phyloP scores from a whole-genome alignment of 2,888 invertebrate genomes.

The Peribatodes rhomboidaria region DNA sequence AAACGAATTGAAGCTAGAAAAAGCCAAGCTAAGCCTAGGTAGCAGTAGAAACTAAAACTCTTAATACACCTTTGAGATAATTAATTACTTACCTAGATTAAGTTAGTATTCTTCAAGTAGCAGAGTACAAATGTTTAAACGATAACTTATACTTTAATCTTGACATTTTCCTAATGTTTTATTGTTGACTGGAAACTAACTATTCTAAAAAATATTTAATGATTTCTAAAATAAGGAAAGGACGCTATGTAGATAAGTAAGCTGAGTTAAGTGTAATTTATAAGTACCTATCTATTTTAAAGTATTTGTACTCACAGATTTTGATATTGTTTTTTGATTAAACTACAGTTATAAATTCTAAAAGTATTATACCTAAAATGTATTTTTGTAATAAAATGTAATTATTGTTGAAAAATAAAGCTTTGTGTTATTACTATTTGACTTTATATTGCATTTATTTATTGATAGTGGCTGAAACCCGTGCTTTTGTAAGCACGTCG shows the following conservation, averaged over 20 bases:
- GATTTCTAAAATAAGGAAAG: not conserved
- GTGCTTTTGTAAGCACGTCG: too few species aligned
- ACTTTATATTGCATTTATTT: not conserved
- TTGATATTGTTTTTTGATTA: constrained; percentile 20
- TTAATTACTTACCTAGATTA: constrained; percentile 1
- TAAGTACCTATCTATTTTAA: constrained; percentile 5
- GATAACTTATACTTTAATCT: not conserved
- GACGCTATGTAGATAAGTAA: constrained; percentile 35
- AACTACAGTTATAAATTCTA: constrained; percentile 32
- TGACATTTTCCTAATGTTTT: not conserved
- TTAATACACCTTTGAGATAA: not conserved
- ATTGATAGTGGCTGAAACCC: not conserved
- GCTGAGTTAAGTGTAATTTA: constrained; percentile 18
- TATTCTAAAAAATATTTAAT: not conserved
- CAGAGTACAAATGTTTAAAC: constrained; percentile 23
- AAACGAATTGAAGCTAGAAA: constrained; percentile 91
- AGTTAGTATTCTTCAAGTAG: constrained; percentile 17
- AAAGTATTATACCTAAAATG: constrained; percentile 51
- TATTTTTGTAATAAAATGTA: constrained; percentile 70
- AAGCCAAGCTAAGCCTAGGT: constrained; percentile 76
- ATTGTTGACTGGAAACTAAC: not conserved
- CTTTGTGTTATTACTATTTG: constrained; percentile 63
- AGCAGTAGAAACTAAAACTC: constrained; percentile 51
- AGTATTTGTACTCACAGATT: constrained; percentile 11
- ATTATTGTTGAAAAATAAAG: constrained; percentile 80